Evolutionary conservation across 2,888 invertebrate species (phyloP).

Genomic region (Rotaria socialis): DNA sequence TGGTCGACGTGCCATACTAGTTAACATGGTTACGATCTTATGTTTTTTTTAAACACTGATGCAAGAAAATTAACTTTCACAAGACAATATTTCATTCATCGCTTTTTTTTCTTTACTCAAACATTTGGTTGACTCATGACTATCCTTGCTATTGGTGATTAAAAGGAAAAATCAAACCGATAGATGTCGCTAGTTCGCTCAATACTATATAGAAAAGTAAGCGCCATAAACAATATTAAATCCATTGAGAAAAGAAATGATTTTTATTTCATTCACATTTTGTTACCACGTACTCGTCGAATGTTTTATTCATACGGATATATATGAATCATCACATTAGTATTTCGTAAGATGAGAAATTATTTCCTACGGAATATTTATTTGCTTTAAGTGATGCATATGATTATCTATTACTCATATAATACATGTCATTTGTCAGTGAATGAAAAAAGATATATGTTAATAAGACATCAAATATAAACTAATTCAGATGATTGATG

Average conservation of each 20-base stretch:
- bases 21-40: not conserved
- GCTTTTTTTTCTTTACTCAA: not conserved
- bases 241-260: too few relatives aligned
- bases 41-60: not conserved
- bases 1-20: slow-evolving; percentile 12
- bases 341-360: not conserved
- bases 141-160: not conserved
- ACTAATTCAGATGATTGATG: too few relatives aligned
- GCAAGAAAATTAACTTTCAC: not conserved
- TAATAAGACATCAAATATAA: too few relatives aligned
- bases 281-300: too few relatives aligned
- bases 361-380: too few relatives aligned
- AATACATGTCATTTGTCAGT: too few relatives aligned
- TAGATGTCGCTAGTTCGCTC: not conserved
- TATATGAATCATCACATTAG: not conserved
- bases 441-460: too few relatives aligned
- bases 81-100: not conserved
- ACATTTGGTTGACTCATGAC: not conserved
- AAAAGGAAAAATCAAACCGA: not conserved
- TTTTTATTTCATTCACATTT: too few relatives aligned
- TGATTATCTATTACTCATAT: too few relatives aligned
- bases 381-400: too few relatives aligned
- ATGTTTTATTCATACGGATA: not conserved
- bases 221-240: too few relatives aligned
- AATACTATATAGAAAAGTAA: not conserved